These are phyloP conservation scores for Pseudonaja textilis DNA, from an alignment of 2,113 vertebrate genomes.

Conservation along the genomic window DNA sequence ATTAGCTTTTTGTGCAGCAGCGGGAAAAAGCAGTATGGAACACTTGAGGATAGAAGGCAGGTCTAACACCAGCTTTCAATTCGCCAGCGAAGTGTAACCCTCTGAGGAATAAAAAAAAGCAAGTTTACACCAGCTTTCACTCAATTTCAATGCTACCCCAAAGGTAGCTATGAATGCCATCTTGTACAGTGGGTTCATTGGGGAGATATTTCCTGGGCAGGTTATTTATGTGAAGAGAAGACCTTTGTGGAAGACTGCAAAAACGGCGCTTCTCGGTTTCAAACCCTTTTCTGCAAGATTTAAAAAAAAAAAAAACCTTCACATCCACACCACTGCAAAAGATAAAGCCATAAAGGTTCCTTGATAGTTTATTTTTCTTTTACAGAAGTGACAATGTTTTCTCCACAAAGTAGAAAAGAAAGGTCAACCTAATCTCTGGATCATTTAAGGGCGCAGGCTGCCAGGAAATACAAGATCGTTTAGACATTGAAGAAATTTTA, in stretches of 20 bases:
- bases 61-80: not conserved
- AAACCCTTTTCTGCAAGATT: not conserved
- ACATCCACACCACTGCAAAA: not conserved
- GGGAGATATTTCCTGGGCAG: not conserved
- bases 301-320: not conserved
- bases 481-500: not conserved
- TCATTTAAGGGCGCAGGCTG: not conserved
- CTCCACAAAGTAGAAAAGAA: not conserved
- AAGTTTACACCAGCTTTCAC: not conserved
- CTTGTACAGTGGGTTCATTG: not conserved
- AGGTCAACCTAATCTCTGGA: not conserved
- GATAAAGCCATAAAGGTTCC: not conserved
- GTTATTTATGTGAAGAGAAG: not conserved
- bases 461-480: not conserved
- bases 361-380: not conserved
- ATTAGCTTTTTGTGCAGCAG: not conserved
- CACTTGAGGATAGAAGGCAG: not conserved
- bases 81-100: not conserved
- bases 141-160: not conserved
- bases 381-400: not conserved
- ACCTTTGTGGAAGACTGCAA: not conserved
- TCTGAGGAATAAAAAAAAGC: not conserved
- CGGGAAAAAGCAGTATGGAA: not conserved
- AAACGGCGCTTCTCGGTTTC: not conserved
- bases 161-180: not conserved